A percentile compares a stretch with the other conserved stretches of the same genome.
Evolutionary conservation across 2,113 vertebrate species (phyloP).

Genomic region (Agapornis roseicollis): DNA sequence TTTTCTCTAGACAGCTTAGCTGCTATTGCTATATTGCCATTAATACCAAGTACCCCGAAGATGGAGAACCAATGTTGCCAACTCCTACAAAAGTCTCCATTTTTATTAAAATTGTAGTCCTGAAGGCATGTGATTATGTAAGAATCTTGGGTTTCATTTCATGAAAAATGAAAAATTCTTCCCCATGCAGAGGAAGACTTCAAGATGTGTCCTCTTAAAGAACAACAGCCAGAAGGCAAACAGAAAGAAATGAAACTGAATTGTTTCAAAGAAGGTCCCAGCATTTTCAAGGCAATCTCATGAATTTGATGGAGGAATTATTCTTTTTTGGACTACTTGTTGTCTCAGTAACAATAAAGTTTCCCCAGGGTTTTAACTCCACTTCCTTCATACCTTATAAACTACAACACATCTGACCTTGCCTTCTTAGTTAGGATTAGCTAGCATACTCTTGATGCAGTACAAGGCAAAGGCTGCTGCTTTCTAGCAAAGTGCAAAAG

Average conservation of each 20-base stretch:
- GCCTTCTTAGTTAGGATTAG: neutral
- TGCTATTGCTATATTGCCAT: neutral
- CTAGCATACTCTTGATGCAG: neutral
- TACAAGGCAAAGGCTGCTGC: neutral
- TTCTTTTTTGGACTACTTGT: neutral
- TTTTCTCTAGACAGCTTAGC: neutral
- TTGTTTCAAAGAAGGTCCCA: neutral
- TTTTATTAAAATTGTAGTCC: constrained; percentile 15
- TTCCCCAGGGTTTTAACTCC: neutral
- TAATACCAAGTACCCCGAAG: neutral
- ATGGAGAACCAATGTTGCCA: neutral
- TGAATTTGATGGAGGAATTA: neutral
- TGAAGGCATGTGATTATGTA: constrained; percentile 14
- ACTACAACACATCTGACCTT: neutral
- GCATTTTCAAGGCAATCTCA: neutral
- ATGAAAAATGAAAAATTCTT: neutral
- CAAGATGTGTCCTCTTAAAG: neutral
- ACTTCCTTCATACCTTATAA: neutral
- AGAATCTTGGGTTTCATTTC: neutral
- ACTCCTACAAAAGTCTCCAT: neutral
- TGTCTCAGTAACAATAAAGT: neutral
- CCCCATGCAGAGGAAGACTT: neutral
- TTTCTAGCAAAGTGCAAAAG: neutral
- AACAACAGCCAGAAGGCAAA: constrained; percentile 5
- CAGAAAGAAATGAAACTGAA: neutral